phyloP scores from a whole-genome alignment of 2,113 vertebrate species.

The Chrysochloris asiatica region DNA sequence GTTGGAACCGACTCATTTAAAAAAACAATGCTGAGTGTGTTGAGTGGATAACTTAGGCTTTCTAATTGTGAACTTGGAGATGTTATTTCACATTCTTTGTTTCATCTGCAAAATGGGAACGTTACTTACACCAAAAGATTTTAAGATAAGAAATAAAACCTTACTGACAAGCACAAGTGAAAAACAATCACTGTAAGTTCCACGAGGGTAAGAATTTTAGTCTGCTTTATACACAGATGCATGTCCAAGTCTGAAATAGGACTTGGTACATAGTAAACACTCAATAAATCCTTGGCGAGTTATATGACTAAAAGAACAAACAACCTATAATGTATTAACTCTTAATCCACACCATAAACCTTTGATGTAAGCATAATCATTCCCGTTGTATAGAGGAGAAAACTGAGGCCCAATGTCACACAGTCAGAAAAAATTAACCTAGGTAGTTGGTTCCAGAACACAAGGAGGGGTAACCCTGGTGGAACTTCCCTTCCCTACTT shows the following conservation, averaged over 20 bases:
- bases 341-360: neutral
- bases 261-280: no score
- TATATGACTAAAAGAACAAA: constrained; percentile 9
- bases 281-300: neutral
- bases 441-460: neutral
- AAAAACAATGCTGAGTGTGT: no score
- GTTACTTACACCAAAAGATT: neutral
- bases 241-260: no score
- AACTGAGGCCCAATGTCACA: neutral
- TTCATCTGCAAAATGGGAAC: constrained; percentile 30
- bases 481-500: neutral
- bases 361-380: neutral
- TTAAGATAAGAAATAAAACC: constrained; percentile 5
- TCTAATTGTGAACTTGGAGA: neutral
- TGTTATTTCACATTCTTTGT: neutral
- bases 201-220: neutral
- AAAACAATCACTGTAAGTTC: neutral
- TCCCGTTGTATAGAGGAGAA: neutral
- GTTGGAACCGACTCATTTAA: no score
- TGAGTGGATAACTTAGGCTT: no score
- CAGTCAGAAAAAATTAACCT: neutral
- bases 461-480: no score
- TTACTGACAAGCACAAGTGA: neutral
- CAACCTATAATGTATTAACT: neutral
- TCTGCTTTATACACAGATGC: neutral